Conservation (phyloP, 2,113 vertebrate species). For the Anhinga anhinga region DNA sequence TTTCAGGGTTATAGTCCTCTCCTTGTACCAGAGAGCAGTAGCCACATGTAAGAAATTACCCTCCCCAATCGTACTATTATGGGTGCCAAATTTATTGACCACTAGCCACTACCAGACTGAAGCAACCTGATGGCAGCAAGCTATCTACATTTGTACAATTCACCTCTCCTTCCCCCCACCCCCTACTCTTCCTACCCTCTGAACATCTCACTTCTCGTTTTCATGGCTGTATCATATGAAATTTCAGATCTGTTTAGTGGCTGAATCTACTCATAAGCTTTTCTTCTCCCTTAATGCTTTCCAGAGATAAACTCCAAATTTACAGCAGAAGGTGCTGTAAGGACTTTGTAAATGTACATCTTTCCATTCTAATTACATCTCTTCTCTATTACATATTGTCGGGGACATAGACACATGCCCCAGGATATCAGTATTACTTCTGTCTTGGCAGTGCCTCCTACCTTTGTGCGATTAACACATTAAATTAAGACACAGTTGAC, state of each 20-base stretch:
- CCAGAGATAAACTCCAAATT: neutral
- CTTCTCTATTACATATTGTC: neutral
- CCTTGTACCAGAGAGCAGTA: neutral
- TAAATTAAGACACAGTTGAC: neutral
- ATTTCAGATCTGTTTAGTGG: neutral
- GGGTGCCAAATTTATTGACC: neutral
- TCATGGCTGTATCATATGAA: neutral
- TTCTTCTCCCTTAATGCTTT: neutral
- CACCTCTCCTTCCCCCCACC: neutral
- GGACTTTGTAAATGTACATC: neutral
- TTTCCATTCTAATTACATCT: neutral
- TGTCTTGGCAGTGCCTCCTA: neutral
- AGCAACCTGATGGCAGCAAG: neutral
- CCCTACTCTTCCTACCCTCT: neutral
- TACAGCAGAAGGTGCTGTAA: neutral
- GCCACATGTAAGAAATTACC: neutral
- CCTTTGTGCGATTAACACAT: neutral
- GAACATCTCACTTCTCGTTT: neutral
- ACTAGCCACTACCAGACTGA: neutral
- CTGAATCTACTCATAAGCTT: neutral
- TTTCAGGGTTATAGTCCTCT: neutral
- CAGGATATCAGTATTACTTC: neutral
- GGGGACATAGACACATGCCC: neutral
- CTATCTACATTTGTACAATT: neutral
- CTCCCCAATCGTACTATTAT: neutral